These are phyloP conservation scores for Lasioglossum albipes DNA, from an alignment of 1,140 invertebrate species.

Conservation along the genomic window DNA sequence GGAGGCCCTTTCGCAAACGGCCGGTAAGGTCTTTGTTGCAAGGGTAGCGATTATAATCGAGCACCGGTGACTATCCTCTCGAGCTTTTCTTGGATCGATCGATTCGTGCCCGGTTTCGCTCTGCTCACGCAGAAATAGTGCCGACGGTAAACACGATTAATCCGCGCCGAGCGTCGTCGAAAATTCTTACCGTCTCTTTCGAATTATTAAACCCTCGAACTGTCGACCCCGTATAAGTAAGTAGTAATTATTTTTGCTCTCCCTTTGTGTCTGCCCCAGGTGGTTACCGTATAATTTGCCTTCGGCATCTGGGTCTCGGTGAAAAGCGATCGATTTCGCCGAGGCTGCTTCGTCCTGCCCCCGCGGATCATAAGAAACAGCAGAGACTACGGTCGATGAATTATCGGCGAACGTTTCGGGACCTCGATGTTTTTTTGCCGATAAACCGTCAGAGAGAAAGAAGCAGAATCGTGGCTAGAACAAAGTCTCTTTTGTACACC, in stretches of 20 bases:
- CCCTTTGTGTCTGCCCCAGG: slow-evolving; percentile 2
- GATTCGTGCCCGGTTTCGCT: neutral
- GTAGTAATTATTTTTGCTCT: neutral
- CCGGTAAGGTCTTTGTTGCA: slow-evolving; percentile 51
- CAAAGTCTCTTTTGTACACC: too few species aligned
- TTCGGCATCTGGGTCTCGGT: slow-evolving; percentile 6
- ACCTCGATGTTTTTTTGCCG: neutral
- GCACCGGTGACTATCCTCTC: neutral
- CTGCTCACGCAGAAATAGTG: neutral
- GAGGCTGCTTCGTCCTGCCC: neutral
- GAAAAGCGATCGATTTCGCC: slow-evolving; percentile 21
- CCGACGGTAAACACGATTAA: neutral
- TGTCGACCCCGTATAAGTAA: too few species aligned
- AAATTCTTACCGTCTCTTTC: too few species aligned
- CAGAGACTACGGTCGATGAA: neutral
- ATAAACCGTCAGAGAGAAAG: too few species aligned
- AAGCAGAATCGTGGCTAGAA: too few species aligned
- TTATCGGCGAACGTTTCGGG: neutral
- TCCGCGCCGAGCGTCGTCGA: neutral
- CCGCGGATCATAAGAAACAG: neutral
- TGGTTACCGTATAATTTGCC: neutral
- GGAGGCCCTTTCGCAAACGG: slow-evolving; percentile 50
- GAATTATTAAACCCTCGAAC: neutral
- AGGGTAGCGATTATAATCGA: slow-evolving; percentile 58
- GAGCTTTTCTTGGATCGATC: slow-evolving; percentile 10